Evolutionary conservation across 2,888 invertebrate genomes (phyloP).

Genomic region (Crossocerus cetratus): DNA sequence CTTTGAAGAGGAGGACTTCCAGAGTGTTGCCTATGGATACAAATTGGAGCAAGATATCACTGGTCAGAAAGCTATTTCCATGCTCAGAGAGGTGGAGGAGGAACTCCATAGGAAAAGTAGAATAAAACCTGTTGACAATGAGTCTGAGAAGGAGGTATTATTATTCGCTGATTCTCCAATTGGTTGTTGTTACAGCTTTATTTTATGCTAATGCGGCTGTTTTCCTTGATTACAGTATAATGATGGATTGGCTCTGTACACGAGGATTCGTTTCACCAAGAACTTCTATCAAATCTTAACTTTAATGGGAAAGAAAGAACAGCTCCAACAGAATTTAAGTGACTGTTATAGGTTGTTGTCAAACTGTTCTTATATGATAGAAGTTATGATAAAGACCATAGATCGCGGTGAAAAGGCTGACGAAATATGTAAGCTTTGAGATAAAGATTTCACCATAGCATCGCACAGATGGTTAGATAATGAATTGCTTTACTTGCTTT

Average conservation of each 20-base stretch:
- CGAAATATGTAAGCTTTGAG: slow-evolving; percentile 79
- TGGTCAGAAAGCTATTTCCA: slow-evolving; percentile 87
- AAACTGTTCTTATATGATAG: slow-evolving; percentile 90
- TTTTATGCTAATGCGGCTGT: neutral
- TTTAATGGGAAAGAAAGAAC: slow-evolving; percentile 83
- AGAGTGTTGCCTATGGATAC: slow-evolving; percentile 94
- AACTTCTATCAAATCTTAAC: slow-evolving; percentile 90
- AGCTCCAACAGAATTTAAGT: slow-evolving; percentile 81
- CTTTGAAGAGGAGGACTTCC: slow-evolving; percentile 98
- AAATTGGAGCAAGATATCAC: slow-evolving; percentile 89
- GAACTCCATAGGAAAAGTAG: slow-evolving; percentile 87
- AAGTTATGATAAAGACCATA: slow-evolving; percentile 87
- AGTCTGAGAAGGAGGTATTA: slow-evolving; percentile 76
- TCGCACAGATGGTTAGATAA: neutral
- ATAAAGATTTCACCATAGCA: neutral
- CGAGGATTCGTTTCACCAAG: slow-evolving; percentile 91
- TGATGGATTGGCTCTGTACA: slow-evolving; percentile 84
- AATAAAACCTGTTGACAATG: slow-evolving; percentile 78
- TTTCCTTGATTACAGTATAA: slow-evolving; percentile 74
- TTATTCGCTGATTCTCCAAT: too few species aligned
- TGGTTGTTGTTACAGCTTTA: too few species aligned
- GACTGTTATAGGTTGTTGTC: slow-evolving; percentile 90
- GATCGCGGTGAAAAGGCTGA: slow-evolving; percentile 85
- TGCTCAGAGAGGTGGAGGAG: slow-evolving; percentile 94
- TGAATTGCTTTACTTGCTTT: slow-evolving; percentile 37